Evolutionary conservation across 2,888 invertebrate species (phyloP), one percentile per base, ranked within the genome.

Genomic region (Miltochrista miniata): DNA sequence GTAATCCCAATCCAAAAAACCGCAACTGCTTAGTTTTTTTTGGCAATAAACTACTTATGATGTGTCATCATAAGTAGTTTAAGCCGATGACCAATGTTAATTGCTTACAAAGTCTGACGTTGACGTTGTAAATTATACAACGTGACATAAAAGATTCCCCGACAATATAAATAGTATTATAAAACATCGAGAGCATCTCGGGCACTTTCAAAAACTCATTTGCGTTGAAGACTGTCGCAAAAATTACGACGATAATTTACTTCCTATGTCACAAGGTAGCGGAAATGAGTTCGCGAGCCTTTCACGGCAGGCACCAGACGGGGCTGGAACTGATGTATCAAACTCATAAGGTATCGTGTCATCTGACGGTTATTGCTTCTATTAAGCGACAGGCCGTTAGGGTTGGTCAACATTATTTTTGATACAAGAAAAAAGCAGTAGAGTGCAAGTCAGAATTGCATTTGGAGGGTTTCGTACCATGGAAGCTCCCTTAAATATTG

Each of bases 251-350:
- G 14, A 48, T 36, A 50, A 41, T 38, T 18, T 37, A 64, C 51
- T 61, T 64, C 56, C 54, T 40, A 35, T 7, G 37, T 15, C 13
- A 60, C 45, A 62, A 57, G 54, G 54, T 46, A 38, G 12, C 65
- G 64, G 66, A 64, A 64, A 65, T 60, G 57, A 64, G 56, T 33
- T 60, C 60, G 39, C 11, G 46, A 61, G 42, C 29, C 39, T 64
- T 56, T 48, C 44, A 29, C 12, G n/a, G 12, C 15, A n/a, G 18
- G 39, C 35, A 37, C 40, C 5, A 10, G 7, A 7, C 13, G 7
- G 13, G 9, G 35, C 24, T 9, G 41, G 51, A 45, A 46, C 53
- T 51, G 43, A 15, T 37, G 42, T 46, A 39, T 48, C 44, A 29
- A 39, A 37, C 45, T 58, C 30, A 34, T n/a, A 9, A 30, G 38